A percentile compares a stretch with the other conserved stretches of the same genome.
These are phyloP conservation scores for Apostichopus parvimensis DNA, from an alignment of 35 echinoderm and acorn worm genomes.

Conservation along the genomic window DNA sequence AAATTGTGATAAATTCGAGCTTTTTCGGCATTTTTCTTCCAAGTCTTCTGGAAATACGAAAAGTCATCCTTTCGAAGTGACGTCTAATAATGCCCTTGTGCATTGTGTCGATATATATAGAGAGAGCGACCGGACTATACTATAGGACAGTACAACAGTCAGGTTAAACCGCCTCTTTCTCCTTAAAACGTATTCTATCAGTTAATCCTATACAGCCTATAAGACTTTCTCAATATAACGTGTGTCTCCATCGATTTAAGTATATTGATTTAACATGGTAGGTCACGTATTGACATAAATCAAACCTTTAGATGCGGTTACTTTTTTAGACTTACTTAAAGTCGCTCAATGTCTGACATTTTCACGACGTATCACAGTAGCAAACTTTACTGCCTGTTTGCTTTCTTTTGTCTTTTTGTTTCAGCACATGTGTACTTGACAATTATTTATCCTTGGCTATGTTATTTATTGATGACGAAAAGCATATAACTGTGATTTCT, in stretches of 20 bases:
- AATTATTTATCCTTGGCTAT: conserved; percentile 52
- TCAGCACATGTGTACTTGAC: background rate
- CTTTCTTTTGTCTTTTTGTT: too few relatives aligned
- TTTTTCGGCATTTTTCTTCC: background rate
- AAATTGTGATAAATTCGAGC: background rate
- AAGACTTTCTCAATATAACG: too few relatives aligned
- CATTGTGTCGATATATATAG: too few relatives aligned
- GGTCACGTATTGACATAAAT: background rate
- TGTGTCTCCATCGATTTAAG: background rate
- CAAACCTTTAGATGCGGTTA: background rate
- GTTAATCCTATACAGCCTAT: too few relatives aligned
- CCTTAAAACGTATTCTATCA: too few relatives aligned
- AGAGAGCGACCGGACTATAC: too few relatives aligned
- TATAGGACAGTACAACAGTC: too few relatives aligned
- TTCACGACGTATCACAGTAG: background rate
- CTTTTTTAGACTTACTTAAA: background rate
- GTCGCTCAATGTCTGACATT: background rate
- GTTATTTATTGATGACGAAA: background rate
- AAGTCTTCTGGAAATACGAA: background rate
- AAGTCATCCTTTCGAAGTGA: background rate
- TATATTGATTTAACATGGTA: background rate
- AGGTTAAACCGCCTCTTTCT: too few relatives aligned
- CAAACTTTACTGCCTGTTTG: too few relatives aligned
- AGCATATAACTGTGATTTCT: too few relatives aligned
- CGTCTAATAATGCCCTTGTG: background rate